These are phyloP conservation scores for Manis pentadactyla DNA, from an alignment of 2,797 vertebrate genomes.

Conservation along the genomic window DNA sequence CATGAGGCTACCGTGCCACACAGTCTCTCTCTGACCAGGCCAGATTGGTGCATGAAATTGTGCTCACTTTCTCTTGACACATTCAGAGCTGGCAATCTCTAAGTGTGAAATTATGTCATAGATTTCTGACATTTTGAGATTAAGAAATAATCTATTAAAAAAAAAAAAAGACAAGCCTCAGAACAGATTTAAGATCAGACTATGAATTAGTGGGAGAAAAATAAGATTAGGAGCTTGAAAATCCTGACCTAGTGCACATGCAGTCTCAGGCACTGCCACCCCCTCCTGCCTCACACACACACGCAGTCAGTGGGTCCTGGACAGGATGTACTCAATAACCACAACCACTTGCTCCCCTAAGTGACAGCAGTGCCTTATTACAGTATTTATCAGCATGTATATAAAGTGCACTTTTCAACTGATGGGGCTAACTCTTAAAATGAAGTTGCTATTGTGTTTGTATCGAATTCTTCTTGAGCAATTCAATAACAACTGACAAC, in stretches of 20 bases:
- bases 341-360: background rate
- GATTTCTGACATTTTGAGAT: background rate
- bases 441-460: background rate
- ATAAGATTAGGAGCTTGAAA: slow-evolving; percentile 41
- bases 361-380: background rate
- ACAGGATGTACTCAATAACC: background rate
- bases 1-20: background rate
- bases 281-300: background rate
- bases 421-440: background rate
- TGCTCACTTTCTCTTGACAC: background rate
- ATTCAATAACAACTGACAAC: background rate
- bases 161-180: no score
- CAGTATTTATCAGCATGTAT: background rate
- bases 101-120: background rate
- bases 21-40: background rate
- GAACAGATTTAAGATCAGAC: background rate
- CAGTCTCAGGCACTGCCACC: background rate
- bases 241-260: slow-evolving; percentile 2
- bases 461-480: background rate
- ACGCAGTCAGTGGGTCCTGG: background rate
- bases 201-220: background rate
- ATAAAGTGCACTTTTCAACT: background rate
- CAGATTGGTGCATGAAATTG: background rate
- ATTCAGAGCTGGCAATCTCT: background rate
- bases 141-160: background rate